Evolutionary conservation across 2,113 vertebrate genomes (phyloP).

Genomic region (Lipotes vexillifer): DNA sequence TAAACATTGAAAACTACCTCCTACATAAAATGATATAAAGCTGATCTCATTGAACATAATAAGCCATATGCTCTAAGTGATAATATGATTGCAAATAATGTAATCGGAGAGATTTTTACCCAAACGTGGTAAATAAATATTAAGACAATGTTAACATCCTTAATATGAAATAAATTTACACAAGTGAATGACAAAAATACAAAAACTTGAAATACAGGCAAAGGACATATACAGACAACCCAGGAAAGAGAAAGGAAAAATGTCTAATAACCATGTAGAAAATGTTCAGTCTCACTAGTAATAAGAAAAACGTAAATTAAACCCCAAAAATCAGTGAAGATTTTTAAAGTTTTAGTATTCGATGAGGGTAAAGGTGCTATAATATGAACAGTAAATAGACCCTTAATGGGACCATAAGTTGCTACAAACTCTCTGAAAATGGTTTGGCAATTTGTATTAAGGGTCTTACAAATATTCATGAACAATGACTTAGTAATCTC

Average conservation of each 20-base stretch:
- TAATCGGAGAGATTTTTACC: neutral
- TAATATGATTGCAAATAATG: neutral
- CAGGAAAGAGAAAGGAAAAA: slow-evolving; percentile 14
- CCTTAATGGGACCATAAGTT: neutral
- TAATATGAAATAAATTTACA: neutral
- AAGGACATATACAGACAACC: neutral
- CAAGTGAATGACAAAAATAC: neutral
- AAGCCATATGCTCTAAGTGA: neutral
- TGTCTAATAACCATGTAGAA: neutral
- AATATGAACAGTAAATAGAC: neutral
- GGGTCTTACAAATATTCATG: neutral
- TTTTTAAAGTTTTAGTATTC: neutral
- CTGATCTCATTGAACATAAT: neutral
- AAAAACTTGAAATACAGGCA: neutral
- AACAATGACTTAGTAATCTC: neutral
- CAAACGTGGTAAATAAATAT: slow-evolving; percentile 2
- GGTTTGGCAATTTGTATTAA: neutral
- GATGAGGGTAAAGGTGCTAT: neutral
- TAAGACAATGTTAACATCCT: neutral
- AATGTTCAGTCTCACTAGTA: neutral
- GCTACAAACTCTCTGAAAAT: neutral
- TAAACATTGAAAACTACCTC: slow-evolving; percentile 2
- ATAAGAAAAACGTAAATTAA: neutral
- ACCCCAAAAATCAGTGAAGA: neutral
- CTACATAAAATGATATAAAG: slow-evolving; percentile 20